phyloP scores from a whole-genome alignment of 2,888 invertebrate genomes.

The Sinodicranocentrus sp. region DNA sequence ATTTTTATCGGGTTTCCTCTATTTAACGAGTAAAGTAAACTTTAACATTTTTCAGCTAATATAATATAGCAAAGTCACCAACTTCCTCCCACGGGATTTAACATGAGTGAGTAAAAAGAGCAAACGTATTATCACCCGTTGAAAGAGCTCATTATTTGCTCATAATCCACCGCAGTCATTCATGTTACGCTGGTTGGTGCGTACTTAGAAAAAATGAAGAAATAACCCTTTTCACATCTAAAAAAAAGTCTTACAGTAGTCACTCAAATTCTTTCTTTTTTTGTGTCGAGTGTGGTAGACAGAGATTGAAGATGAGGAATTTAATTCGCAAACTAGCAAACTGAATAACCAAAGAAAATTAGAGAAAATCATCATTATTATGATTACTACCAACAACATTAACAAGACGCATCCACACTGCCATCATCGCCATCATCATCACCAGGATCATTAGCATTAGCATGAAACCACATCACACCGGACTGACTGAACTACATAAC shows the following conservation, averaged over 20 bases:
- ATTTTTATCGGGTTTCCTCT: too few relatives aligned
- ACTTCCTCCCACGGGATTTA: neutral
- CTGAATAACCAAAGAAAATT: constrained; percentile 44
- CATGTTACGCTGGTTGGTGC: too few relatives aligned
- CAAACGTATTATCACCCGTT: neutral
- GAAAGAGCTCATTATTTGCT: constrained; percentile 13
- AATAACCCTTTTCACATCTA: too few relatives aligned
- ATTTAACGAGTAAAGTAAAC: too few relatives aligned
- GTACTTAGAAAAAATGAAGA: too few relatives aligned
- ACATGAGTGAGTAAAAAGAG: too few relatives aligned
- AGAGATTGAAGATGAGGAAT: constrained; percentile 5
- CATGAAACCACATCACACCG: constrained; percentile 15
- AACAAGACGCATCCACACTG: constrained; percentile 23
- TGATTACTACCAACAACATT: constrained; percentile 23
- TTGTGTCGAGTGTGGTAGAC: too few relatives aligned
- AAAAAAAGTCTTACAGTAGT: too few relatives aligned
- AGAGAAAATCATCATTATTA: constrained; percentile 40
- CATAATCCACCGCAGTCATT: neutral
- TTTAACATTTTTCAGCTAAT: too few relatives aligned
- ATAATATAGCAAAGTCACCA: too few relatives aligned
- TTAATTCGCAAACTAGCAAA: constrained; percentile 8
- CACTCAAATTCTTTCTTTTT: too few relatives aligned
- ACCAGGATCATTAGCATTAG: constrained; percentile 31
- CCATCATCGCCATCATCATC: constrained; percentile 21
- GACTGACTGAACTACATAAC: neutral